Percentiles rank a stretch among this genome's conserved stretches.
These are phyloP conservation scores for Dorcus parallelipipedus DNA, from an alignment of 2,888 invertebrate species.

Conservation along the genomic window DNA sequence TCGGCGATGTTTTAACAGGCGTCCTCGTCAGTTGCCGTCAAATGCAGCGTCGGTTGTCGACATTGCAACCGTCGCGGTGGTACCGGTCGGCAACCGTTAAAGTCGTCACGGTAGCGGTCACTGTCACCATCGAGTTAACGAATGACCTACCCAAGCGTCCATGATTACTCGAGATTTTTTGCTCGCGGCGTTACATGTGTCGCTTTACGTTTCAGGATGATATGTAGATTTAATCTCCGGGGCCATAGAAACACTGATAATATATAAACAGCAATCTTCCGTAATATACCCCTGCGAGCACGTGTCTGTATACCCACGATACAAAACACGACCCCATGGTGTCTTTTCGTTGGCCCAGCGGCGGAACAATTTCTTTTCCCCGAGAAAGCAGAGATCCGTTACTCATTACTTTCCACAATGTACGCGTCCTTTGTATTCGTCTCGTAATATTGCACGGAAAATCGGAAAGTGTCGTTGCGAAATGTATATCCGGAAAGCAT, in stretches of 20 bases:
- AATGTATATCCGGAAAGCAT: slow-evolving; percentile 4
- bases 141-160: background rate
- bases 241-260: background rate
- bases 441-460: too few species aligned
- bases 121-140: background rate
- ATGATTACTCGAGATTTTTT: background rate
- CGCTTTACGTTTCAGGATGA: background rate
- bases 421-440: background rate
- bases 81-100: background rate
- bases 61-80: background rate
- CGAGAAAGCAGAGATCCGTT: background rate
- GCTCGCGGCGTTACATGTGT: background rate
- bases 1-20: slow-evolving; percentile 1
- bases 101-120: background rate
- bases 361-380: slow-evolving; percentile 15
- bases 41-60: background rate
- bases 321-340: slow-evolving; percentile 17
- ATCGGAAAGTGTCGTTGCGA: too few species aligned
- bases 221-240: slow-evolving; percentile 3
- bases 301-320: slow-evolving; percentile 12
- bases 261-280: slow-evolving; percentile 15
- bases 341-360: slow-evolving; percentile 16
- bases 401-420: background rate
- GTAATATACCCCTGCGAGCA: slow-evolving; percentile 9
- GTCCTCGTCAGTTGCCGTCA: background rate